A percentile compares a stretch with the other conserved stretches of the same genome.
Conservation (phyloP, 2,113 vertebrate species). For the Piprites chloris region DNA sequence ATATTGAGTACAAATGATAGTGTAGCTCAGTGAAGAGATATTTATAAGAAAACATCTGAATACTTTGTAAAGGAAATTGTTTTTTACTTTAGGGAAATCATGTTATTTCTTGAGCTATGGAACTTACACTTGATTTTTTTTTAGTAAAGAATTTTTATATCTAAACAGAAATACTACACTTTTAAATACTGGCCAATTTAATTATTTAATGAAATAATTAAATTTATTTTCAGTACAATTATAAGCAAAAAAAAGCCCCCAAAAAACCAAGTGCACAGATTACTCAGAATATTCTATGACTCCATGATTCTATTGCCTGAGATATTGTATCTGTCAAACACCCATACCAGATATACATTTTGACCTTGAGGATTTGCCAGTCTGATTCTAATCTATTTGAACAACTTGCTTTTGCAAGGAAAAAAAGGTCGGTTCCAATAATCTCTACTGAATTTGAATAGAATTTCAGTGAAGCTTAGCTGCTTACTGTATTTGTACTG, state of each 20-base stretch:
- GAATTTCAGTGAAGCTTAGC: background rate
- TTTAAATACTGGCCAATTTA: background rate
- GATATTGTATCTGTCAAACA: background rate
- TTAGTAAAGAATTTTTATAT: background rate
- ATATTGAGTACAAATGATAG: background rate
- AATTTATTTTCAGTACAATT: background rate
- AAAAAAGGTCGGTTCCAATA: background rate
- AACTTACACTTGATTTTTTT: background rate
- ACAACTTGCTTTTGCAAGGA: background rate
- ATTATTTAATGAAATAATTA: conserved; percentile 5
- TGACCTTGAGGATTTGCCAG: background rate
- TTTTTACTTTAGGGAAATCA: background rate
- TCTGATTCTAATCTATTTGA: background rate
- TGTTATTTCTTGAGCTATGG: background rate
- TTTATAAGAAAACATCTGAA: background rate
- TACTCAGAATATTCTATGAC: background rate
- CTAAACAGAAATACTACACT: background rate
- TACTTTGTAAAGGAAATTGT: background rate
- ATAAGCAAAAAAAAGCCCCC: background rate
- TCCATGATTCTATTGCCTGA: background rate
- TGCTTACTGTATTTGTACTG: background rate
- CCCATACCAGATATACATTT: background rate
- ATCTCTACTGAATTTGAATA: background rate
- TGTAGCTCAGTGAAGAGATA: background rate
- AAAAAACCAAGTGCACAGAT: background rate